phyloP scores from a whole-genome alignment of 2,113 vertebrate species.

The Hemibagrus wyckioides region DNA sequence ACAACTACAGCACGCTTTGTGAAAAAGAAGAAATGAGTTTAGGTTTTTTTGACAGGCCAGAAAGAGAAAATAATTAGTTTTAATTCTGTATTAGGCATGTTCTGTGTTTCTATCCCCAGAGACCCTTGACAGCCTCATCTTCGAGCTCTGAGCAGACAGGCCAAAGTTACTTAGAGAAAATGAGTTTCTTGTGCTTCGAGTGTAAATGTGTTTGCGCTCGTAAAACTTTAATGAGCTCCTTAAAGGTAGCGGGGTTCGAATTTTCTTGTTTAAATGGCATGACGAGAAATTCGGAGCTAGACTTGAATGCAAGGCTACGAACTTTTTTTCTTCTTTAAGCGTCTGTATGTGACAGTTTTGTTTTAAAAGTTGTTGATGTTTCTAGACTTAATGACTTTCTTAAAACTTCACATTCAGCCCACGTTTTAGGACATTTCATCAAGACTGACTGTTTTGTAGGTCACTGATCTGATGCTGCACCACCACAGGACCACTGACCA shows the following conservation, averaged over 20 bases:
- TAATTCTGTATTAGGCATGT: conserved; percentile 3
- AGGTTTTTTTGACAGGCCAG: neutral
- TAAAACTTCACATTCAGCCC: neutral
- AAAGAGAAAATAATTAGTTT: neutral
- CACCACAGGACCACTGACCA: neutral
- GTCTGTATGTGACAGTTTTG: neutral
- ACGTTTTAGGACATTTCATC: neutral
- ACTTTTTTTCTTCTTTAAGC: neutral
- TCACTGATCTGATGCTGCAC: neutral
- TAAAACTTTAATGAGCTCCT: conserved; percentile 28
- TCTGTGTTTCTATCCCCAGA: conserved; percentile 28
- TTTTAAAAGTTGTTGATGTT: neutral
- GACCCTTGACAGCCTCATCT: conserved; percentile 3
- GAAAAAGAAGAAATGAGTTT: conserved; percentile 5
- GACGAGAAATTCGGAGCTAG: neutral
- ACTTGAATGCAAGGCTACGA: neutral
- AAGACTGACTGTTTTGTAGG: neutral
- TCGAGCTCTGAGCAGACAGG: conserved; percentile 7
- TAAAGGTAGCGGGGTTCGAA: conserved; percentile 2
- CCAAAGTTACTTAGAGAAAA: conserved; percentile 40
- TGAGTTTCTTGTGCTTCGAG: conserved; percentile 2
- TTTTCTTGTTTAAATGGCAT: conserved; percentile 15
- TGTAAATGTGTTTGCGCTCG: neutral
- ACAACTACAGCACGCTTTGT: neutral
- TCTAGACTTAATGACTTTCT: neutral